These are phyloP conservation scores for Trypoxylus dichotomus DNA, from an alignment of 1,140 invertebrate species.

Conservation along the genomic window DNA sequence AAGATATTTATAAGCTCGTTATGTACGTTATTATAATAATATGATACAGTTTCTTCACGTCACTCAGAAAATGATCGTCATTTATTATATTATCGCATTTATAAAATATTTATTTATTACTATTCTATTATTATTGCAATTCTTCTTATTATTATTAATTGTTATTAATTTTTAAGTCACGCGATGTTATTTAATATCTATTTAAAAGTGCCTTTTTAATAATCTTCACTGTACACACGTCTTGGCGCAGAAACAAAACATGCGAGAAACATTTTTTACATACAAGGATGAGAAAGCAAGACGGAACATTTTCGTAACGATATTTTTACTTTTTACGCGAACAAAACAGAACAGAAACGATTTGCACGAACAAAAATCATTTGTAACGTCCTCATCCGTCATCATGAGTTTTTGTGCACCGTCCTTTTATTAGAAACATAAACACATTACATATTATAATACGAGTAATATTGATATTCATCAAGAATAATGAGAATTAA, in stretches of 20 bases:
- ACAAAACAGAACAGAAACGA: neutral
- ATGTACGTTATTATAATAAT: neutral
- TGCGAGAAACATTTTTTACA: neutral
- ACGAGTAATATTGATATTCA: neutral
- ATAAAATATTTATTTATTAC: neutral
- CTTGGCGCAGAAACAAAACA: neutral
- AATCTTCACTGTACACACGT: neutral
- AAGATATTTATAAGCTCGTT: neutral
- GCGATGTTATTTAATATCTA: constrained; percentile 7
- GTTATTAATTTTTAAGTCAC: neutral
- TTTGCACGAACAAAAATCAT: neutral
- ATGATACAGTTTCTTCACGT: neutral
- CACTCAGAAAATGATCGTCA: neutral
- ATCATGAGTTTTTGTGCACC: neutral
- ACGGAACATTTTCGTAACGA: neutral
- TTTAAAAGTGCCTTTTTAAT: constrained; percentile 6
- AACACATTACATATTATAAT: neutral
- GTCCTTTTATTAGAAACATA: constrained; percentile 3
- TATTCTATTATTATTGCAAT: neutral
- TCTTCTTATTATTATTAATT: neutral
- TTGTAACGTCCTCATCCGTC: neutral
- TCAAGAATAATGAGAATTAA: neutral
- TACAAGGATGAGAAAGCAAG: neutral
- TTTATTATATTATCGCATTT: neutral
- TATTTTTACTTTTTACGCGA: neutral